These are phyloP conservation scores for Chiloscyllium punctatum DNA, from an alignment of 2,797 vertebrate genomes.

Conservation along the genomic window DNA sequence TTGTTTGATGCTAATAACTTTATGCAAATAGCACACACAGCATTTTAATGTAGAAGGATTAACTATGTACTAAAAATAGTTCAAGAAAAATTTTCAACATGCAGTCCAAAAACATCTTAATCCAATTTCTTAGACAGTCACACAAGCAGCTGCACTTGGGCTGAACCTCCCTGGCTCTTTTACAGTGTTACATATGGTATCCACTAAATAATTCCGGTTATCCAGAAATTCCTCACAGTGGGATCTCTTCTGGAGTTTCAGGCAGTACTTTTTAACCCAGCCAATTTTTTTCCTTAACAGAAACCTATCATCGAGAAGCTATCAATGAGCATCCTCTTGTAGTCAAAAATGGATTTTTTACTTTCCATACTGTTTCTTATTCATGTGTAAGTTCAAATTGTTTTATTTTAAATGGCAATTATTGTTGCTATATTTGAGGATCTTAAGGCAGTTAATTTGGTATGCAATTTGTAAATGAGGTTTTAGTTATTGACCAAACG, in stretches of 20 bases:
- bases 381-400: not conserved
- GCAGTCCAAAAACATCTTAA: not conserved
- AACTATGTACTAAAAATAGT: not conserved
- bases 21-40: not conserved
- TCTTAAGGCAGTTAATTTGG: not conserved
- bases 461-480: not conserved
- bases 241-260: not conserved
- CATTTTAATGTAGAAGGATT: not conserved
- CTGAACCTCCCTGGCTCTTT: not conserved
- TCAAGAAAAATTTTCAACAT: not conserved
- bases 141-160: constrained; percentile 14
- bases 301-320: not conserved
- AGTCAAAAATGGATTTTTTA: not conserved
- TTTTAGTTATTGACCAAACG: not conserved
- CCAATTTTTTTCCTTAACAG: not conserved
- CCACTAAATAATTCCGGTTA: constrained; percentile 3
- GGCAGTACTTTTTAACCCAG: not conserved
- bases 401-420: not conserved
- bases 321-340: not conserved
- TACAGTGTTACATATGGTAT: not conserved
- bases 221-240: not conserved
- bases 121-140: not conserved
- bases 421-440: not conserved
- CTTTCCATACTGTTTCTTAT: not conserved
- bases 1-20: not conserved